Evolutionary conservation across 2,888 invertebrate species (phyloP).

Genomic region (Tuberolachnus salignus): DNA sequence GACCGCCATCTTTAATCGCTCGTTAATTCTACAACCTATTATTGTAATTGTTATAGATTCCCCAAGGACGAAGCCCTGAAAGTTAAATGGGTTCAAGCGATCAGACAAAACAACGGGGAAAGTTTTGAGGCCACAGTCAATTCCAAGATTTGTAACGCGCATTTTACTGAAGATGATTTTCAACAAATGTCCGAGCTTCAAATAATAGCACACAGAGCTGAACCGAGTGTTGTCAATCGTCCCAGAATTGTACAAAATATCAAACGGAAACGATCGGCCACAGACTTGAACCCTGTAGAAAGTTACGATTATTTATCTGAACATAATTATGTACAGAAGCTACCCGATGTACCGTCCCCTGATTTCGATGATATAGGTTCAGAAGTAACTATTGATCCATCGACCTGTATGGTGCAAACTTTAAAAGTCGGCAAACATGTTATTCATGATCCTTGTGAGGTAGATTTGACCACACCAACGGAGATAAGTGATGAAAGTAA

Average conservation of each 20-base stretch:
- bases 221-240: constrained; percentile 9
- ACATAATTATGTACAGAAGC: constrained; percentile 17
- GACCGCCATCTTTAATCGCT: neutral
- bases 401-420: neutral
- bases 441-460: neutral
- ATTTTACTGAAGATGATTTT: constrained; percentile 24
- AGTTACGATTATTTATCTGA: constrained; percentile 21
- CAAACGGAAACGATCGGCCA: neutral
- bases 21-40: neutral
- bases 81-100: constrained; percentile 12
- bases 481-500: neutral
- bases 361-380: neutral
- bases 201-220: constrained; percentile 15
- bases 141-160: constrained; percentile 14
- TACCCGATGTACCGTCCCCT: neutral
- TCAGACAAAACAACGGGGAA: neutral
- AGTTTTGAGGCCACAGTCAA: constrained; percentile 20
- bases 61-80: constrained; percentile 18
- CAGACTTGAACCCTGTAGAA: neutral
- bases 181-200: constrained; percentile 9
- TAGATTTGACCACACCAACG: neutral
- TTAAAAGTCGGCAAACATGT: neutral
- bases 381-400: constrained; percentile 2
- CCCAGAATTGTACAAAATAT: neutral
- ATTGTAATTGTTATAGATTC: neutral